phyloP scores from a whole-genome alignment of 1,140 invertebrate genomes.

The Ctenoplectra terminalis region DNA sequence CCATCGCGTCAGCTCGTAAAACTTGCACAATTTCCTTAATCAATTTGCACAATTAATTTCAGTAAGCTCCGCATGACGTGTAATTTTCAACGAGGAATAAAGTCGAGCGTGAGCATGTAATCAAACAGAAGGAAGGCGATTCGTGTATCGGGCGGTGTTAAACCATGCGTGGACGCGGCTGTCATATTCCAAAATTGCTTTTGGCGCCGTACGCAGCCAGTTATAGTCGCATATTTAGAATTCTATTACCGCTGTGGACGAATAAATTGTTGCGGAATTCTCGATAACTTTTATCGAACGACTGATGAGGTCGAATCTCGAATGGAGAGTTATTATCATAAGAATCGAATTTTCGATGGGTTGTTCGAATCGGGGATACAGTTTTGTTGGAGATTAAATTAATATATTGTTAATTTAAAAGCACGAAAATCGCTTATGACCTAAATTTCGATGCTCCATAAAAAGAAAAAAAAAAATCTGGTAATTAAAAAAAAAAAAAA shows the following conservation, averaged over 20 bases:
- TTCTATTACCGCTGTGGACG: background rate
- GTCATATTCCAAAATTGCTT: background rate
- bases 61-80: too few species aligned
- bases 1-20: background rate
- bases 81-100: background rate
- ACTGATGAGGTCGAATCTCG: background rate
- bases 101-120: background rate
- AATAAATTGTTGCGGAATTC: background rate
- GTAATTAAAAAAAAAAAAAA: too few species aligned
- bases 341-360: background rate
- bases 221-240: background rate
- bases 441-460: too few species aligned
- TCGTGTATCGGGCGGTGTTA: background rate
- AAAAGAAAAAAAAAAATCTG: too few species aligned
- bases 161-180: conserved; percentile 2
- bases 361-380: background rate
- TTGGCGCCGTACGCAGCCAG: background rate
- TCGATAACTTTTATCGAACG: background rate
- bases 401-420: too few species aligned
- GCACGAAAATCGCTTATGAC: too few species aligned
- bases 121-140: conserved; percentile 9
- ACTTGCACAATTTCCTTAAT: too few species aligned
- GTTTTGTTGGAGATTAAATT: background rate
- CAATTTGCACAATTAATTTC: background rate
- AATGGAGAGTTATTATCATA: background rate